Base-by-base conservation (phyloP, 2,888 invertebrate genomes). In the Agonopterix heracliana region DNA sequence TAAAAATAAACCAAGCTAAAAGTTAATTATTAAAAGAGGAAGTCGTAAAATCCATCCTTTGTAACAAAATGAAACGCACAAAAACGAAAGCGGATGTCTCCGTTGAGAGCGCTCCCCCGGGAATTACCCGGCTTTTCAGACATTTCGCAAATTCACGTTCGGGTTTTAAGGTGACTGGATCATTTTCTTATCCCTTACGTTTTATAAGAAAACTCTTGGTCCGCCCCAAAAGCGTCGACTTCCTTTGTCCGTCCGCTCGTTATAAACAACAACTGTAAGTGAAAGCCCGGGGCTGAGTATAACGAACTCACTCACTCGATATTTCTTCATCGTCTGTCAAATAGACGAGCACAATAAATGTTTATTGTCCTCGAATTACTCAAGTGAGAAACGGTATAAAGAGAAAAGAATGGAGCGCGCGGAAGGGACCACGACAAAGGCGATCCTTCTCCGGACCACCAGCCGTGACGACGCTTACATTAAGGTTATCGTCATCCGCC, bases 331-430 rank as follows among this genome's bases (percentile, higher is more conserved):
- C 81, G 79, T 81, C 78, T 81, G 82, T 85, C 84, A 83, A 81
- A 83, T 81, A 83, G 81, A 81, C 78, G 79, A 75, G 77, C 71
- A 82, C 82, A 83, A 87, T 87, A 86, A 87, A 85, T 82, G 83
- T 87, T 85, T 87, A 87, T 86, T 85, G 84, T 86, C 80, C 78
- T 78, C 79, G 81, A 85, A 87, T 87, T 86, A 86, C 81, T 86
- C 82, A 81, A 86, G 82, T 87, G 86, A 81, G 83, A 87, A 85
- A 85, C 83, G 74, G 80, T 80, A 78, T 82, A 81, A 81, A 81
- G 80, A 79, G 82, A 80, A 83, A 87, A 87, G 84, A 85, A 85
- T 83, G 74, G 76, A 66, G 72, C 71, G 78, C 71, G 66, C 72
- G 80, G 82, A 83, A 82, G 81, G 81, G 84, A 80, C 83, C 72